Evolutionary conservation across 2,113 vertebrate species (phyloP), one percentile per base, ranked within the genome.

Genomic region (Bubo bubo): DNA sequence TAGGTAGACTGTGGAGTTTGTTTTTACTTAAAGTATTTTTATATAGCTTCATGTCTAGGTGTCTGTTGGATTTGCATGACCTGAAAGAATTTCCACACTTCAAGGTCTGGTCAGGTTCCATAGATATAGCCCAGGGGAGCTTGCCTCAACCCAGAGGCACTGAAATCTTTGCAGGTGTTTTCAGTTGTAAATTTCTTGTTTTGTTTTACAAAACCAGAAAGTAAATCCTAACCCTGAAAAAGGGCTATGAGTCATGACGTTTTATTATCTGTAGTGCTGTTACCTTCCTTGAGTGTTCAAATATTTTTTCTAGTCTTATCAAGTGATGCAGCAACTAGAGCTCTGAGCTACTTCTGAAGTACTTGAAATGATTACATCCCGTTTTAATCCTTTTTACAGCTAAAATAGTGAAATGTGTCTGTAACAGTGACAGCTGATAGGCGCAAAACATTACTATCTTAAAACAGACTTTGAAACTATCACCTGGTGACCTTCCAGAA

Each of bases 301-400:
- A 94, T 95, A 91, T 95, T 96, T 97, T 93, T 62, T 90, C 59
- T 79, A 39, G 74, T 88, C 74, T 91, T 93, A 86, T 67, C 53
- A 84, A 86, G 84, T 68, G 77, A 91, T 94, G 10, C 71, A 91
- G 62, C 20, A 91, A 30, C 60, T 76, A 87, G 52, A 92, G 74
- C 74, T 90, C 74, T 47, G 66, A 93, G 70, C 70, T 95, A 76
- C 91, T 91, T 93, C 77, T 85, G 62, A 70, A 82, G 73, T 66
- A 79, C 91, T 96, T 73, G 73, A 93, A 85, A 55, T 94, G 13
- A 95, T 91, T 91, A 20, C 74, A 79, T 87, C 35, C 64, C 70
- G 37, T 96, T 95, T 95, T 87, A 95, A 91, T 94, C 43, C 24
- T 49, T 77, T 93, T 59, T 79, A 32, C 28, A 81, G 58, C 39